phyloP scores from a whole-genome alignment of 2,888 invertebrate genomes.

The Watsonalla cultraria region DNA sequence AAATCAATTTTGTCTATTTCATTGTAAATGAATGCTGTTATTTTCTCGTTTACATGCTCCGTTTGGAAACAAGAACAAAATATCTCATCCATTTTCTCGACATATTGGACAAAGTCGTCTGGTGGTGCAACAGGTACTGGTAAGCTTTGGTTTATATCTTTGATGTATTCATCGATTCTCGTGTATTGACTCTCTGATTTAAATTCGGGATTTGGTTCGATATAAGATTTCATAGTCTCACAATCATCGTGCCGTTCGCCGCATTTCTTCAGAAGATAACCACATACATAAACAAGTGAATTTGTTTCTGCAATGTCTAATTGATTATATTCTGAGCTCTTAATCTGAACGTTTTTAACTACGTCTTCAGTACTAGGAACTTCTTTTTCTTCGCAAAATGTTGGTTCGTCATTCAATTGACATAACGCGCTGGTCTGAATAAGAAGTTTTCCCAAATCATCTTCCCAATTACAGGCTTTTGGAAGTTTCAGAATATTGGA shows the following conservation, averaged over 20 bases:
- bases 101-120: conserved; percentile 10
- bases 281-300: conserved; percentile 9
- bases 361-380: neutral
- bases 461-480: conserved; percentile 1
- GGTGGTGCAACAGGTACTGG: conserved; percentile 4
- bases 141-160: conserved; percentile 2
- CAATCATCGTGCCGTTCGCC: conserved; percentile 4
- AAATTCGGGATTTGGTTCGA: neutral
- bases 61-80: neutral
- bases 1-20: conserved; percentile 7
- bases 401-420: neutral
- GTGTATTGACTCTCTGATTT: neutral
- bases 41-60: conserved; percentile 7
- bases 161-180: neutral
- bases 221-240: conserved; percentile 1
- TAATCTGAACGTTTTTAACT: conserved; percentile 2
- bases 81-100: conserved; percentile 9
- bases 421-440: neutral
- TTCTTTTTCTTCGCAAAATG: neutral
- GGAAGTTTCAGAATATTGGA: conserved; percentile 2
- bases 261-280: conserved; percentile 7
- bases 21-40: conserved; percentile 6
- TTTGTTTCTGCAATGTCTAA: conserved; percentile 7
- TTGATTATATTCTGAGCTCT: conserved; percentile 8
- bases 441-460: conserved; percentile 6